Evolutionary conservation across 2,113 vertebrate genomes (phyloP).

Genomic region (Agapornis roseicollis): DNA sequence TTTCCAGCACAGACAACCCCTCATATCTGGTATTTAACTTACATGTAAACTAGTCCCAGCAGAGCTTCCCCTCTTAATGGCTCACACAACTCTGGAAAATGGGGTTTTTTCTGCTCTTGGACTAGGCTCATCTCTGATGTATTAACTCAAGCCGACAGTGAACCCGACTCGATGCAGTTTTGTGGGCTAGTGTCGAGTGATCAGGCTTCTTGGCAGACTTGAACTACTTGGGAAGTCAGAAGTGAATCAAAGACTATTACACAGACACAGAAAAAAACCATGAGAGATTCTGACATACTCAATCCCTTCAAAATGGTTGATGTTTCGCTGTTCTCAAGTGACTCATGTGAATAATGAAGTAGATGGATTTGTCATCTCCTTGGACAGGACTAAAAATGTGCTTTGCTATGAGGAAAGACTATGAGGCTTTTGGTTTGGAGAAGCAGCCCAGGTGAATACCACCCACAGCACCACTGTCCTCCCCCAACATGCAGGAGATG

Average conservation of each 20-base stretch:
- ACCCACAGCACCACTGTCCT: neutral
- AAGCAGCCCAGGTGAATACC: neutral
- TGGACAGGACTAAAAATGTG: slow-evolving; percentile 1
- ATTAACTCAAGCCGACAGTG: slow-evolving; percentile 55
- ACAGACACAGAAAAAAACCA: slow-evolving; percentile 4
- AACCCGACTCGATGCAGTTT: neutral
- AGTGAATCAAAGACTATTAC: slow-evolving; percentile 34
- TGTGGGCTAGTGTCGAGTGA: slow-evolving; percentile 42
- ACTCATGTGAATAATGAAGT: slow-evolving; percentile 39
- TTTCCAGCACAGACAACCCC: slow-evolving; percentile 60
- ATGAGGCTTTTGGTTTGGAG: neutral
- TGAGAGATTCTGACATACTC: slow-evolving; percentile 10
- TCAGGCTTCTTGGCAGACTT: slow-evolving; percentile 53
- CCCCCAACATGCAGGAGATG: neutral
- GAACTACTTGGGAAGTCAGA: slow-evolving; percentile 55
- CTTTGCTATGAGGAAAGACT: neutral
- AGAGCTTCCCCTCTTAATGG: slow-evolving; percentile 64
- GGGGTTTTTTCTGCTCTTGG: slow-evolving; percentile 17
- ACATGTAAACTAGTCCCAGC: slow-evolving; percentile 55
- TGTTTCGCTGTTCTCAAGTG: slow-evolving; percentile 29
- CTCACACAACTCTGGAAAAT: slow-evolving; percentile 57
- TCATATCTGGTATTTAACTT: slow-evolving; percentile 69
- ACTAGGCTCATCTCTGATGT: slow-evolving; percentile 29
- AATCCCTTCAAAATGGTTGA: slow-evolving; percentile 16
- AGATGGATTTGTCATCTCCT: slow-evolving; percentile 56